Percentiles rank a stretch among this genome's conserved stretches.
These are phyloP conservation scores for Bothrops jararaca DNA, from an alignment of 2,113 vertebrate species.

Conservation along the genomic window DNA sequence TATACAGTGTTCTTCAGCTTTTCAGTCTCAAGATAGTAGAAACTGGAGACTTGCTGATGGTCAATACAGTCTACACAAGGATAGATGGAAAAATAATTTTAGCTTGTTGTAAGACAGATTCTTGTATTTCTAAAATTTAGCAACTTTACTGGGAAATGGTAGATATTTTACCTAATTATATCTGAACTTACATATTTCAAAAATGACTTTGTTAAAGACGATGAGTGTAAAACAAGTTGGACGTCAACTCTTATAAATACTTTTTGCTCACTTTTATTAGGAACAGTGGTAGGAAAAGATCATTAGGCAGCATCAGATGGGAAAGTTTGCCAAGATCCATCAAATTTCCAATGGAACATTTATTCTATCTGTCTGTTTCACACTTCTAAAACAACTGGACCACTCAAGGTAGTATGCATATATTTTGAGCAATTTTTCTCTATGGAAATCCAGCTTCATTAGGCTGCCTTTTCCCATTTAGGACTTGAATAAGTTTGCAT, in stretches of 20 bases:
- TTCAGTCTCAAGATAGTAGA: not conserved
- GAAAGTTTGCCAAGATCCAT: not conserved
- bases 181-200: not conserved
- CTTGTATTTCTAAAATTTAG: not conserved
- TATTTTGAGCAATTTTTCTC: not conserved
- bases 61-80: not conserved
- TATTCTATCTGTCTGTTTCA: not conserved
- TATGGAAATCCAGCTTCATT: not conserved
- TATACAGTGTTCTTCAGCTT: not conserved
- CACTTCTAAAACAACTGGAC: not conserved
- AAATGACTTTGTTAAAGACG: not conserved
- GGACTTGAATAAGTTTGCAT: not conserved
- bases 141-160: not conserved
- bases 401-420: not conserved
- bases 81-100: not conserved
- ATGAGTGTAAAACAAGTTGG: not conserved
- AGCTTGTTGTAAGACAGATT: not conserved
- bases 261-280: not conserved
- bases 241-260: not conserved
- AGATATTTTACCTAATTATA: not conserved
- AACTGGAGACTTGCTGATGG: not conserved
- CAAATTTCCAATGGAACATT: not conserved
- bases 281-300: not conserved
- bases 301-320: not conserved
- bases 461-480: not conserved